Percentiles rank a stretch among this genome's conserved stretches.
Conservation (phyloP, 2,797 vertebrate species). For the Manis javanica region DNA sequence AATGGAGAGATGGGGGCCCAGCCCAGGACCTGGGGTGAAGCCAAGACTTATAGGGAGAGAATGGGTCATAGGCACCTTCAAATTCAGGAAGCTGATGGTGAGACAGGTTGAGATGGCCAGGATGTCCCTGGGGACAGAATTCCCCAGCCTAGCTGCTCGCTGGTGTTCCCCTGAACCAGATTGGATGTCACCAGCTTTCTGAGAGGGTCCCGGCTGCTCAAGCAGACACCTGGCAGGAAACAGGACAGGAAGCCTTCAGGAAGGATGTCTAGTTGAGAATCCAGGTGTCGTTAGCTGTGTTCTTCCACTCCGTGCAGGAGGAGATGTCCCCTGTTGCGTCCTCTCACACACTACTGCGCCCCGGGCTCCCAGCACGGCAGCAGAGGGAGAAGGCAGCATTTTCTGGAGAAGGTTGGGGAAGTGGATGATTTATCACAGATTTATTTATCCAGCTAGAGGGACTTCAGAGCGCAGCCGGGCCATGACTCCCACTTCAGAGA, state of each 20-base stretch:
- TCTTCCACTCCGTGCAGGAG: not conserved
- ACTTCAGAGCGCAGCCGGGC: not conserved
- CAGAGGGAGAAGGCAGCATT: not conserved
- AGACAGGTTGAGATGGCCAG: slow-evolving; percentile 66
- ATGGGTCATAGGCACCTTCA: slow-evolving; percentile 43
- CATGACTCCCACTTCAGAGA: not conserved
- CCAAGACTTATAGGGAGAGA: not conserved
- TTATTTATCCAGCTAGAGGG: not conserved
- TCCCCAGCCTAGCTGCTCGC: not conserved
- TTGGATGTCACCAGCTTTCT: slow-evolving; percentile 77
- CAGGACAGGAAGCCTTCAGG: slow-evolving; percentile 77
- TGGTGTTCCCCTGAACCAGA: slow-evolving; percentile 66
- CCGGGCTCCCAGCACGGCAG: accelerated
- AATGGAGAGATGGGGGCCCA: not conserved
- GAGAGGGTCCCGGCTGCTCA: slow-evolving; percentile 68
- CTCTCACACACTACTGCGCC: not conserved
- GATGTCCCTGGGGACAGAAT: slow-evolving; percentile 66
- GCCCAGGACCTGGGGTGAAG: not conserved
- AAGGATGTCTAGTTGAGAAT: slow-evolving; percentile 24
- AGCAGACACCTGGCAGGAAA: slow-evolving; percentile 73
- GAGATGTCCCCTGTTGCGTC: not conserved
- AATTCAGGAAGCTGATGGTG: slow-evolving; percentile 74
- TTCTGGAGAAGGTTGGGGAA: not conserved
- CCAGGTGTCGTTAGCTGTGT: not conserved
- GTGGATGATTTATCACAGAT: not conserved